Percentiles rank a stretch among this genome's conserved stretches.
Evolutionary conservation across 2,797 vertebrate species (phyloP).

Genomic region (Neoniphon sammara): DNA sequence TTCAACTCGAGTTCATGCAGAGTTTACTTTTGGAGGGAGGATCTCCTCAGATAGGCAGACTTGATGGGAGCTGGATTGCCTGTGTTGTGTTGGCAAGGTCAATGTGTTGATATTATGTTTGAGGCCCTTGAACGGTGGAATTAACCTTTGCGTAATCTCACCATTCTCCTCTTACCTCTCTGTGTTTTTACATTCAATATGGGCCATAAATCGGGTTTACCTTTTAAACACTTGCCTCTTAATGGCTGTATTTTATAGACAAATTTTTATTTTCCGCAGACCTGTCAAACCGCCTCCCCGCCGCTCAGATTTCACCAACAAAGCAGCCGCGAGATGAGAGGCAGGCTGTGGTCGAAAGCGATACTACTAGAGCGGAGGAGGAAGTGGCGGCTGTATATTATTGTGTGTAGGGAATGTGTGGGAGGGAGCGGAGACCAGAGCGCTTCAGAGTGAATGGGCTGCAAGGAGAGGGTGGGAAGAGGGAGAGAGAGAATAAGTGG

Average conservation of each 20-base stretch:
- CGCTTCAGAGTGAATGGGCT: conserved; percentile 26
- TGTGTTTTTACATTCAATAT: not conserved
- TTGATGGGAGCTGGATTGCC: not conserved
- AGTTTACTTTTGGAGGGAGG: not conserved
- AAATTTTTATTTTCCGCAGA: not conserved
- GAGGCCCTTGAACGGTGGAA: not conserved
- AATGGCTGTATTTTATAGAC: not conserved
- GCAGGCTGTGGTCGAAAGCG: conserved; percentile 40
- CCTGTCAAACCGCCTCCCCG: conserved; percentile 15
- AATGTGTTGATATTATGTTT: too few species aligned
- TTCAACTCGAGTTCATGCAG: not conserved
- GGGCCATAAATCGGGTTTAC: not conserved
- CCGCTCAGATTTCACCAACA: conserved; percentile 62
- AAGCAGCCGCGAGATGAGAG: conserved; percentile 49
- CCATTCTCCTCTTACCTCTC: not conserved
- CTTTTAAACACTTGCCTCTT: conserved; percentile 2
- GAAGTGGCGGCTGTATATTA: conserved; percentile 42
- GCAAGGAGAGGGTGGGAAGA: conserved; percentile 5
- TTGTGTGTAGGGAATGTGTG: conserved; percentile 48
- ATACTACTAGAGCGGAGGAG: conserved; percentile 49
- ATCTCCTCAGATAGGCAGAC: not conserved
- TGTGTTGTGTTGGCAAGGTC: not conserved
- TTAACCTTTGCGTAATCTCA: too few species aligned
- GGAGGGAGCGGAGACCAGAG: conserved; percentile 40
- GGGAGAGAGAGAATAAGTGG: not conserved